Base-by-base conservation (phyloP, 2,797 vertebrate genomes). In the Pipistrellus nathusii region DNA sequence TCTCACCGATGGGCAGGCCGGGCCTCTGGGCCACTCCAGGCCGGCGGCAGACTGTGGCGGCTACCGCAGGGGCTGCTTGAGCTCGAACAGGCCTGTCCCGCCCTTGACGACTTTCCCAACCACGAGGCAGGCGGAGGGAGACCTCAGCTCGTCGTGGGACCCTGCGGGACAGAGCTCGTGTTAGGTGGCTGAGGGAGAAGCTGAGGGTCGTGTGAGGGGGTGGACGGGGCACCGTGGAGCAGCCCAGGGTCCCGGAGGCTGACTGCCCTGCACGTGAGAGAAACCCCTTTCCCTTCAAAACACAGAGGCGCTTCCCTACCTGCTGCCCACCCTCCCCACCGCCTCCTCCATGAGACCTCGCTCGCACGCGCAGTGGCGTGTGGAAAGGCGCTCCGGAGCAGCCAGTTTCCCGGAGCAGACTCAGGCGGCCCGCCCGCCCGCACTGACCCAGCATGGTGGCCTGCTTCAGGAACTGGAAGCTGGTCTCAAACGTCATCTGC, bases 401-500 rank as follows among this genome's bases (percentile, higher is more conserved):
- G n/a, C n/a, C n/a, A n/a, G n/a, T n/a, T n/a, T n/a, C 0, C 0
- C 9, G 32, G 75, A 78, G 38, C 17, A 8, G 75, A 66, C 8
- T n/a, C 25, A 13, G 18, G 9, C 13, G 59, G 66, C 46, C 73
- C 11, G 7, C 62, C 41, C 12, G 78, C 30, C 23, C 59, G 3
- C 62, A 97, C 95, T 97, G 97, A 99, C 99, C 99, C 94, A 99
- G 97, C 99, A 99, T 99, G 5, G 99, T 99, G 30, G 99, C 99
- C 83, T 99, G 98, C 97, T 99, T 99, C 91, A 99, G 97, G 96
- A 99, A 99, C 81, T 99, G 99, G 98, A 98, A 99, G 97, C 99
- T 99, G 93, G 99, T 99, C 98, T 99, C 99, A 82, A 99, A 99
- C 0, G 99, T 99, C 99, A 99, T 99, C 98, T 99, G 99, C 96